Percentiles rank a stretch among this genome's conserved stretches.
Conservation (phyloP, 2,797 vertebrate genomes). For the Chaetophractus vellerosus region DNA sequence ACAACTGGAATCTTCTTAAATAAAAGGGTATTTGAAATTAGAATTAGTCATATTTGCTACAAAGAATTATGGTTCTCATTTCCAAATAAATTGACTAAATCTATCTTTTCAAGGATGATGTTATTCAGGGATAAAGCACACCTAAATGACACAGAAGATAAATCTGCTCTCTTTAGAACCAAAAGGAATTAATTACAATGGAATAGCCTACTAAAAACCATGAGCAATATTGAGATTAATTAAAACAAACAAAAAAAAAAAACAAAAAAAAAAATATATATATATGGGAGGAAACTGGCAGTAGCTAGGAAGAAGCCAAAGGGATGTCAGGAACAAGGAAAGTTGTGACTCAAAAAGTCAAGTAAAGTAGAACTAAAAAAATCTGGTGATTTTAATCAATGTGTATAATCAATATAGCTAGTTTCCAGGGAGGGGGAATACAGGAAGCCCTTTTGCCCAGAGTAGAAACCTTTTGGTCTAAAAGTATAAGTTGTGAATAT, state of each 20-base stretch:
- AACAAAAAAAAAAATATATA: background rate
- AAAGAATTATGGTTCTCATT: background rate
- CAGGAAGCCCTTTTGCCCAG: background rate
- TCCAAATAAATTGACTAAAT: background rate
- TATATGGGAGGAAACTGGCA: background rate
- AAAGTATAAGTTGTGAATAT: background rate
- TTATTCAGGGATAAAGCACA: background rate
- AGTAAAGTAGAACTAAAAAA: background rate
- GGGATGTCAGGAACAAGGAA: background rate
- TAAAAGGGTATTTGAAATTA: background rate
- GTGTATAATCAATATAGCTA: background rate
- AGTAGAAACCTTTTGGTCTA: background rate
- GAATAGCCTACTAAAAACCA: background rate
- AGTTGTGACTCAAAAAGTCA: background rate
- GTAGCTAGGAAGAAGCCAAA: background rate
- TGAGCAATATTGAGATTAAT: background rate
- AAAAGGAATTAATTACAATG: background rate
- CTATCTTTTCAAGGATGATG: background rate
- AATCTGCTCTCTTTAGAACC: background rate
- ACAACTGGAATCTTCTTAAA: background rate
- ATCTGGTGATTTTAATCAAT: background rate
- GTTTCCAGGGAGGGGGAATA: background rate
- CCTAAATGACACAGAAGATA: constrained; percentile 18
- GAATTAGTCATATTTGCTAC: background rate
- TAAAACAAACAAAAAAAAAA: no score